A percentile compares a stretch with the other conserved stretches of the same genome.
phyloP scores from a whole-genome alignment of 2,113 vertebrate genomes.

The Misgurnus mizolepis region DNA sequence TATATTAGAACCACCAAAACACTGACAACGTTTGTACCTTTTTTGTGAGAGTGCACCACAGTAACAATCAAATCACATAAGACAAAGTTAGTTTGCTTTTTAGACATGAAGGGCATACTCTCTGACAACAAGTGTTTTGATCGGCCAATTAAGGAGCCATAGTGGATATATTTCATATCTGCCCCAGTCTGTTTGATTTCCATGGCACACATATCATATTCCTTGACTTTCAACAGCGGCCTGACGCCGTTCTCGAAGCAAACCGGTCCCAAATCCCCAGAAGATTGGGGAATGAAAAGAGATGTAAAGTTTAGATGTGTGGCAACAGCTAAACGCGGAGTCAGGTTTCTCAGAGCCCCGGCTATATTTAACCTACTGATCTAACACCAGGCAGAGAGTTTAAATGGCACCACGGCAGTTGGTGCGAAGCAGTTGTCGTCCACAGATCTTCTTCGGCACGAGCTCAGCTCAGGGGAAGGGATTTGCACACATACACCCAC shows the following conservation, averaged over 20 bases:
- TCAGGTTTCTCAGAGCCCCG: constrained; percentile 91
- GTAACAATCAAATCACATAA: not conserved
- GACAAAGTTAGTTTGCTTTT: not conserved
- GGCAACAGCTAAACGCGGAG: constrained; percentile 96
- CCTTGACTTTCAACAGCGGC: constrained; percentile 54
- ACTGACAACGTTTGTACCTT: too few relatives aligned
- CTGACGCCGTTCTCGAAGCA: constrained; percentile 51
- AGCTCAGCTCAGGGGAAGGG: constrained; percentile 60
- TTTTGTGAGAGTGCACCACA: too few relatives aligned
- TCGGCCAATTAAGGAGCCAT: constrained; percentile 67
- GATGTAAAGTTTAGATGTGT: constrained; percentile 95
- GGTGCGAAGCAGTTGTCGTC: constrained; percentile 80
- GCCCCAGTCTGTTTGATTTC: constrained; percentile 65
- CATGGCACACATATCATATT: constrained; percentile 65
- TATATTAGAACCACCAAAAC: too few relatives aligned
- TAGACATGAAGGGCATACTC: constrained; percentile 6
- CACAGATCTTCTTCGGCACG: constrained; percentile 77
- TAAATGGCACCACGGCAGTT: constrained; percentile 97
- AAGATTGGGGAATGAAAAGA: constrained; percentile 81
- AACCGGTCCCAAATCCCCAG: constrained; percentile 69
- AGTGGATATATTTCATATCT: constrained; percentile 63
- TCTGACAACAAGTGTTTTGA: constrained; percentile 60
- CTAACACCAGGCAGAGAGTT: constrained; percentile 94
- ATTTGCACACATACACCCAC: constrained; percentile 43
- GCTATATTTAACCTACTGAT: constrained; percentile 99